Evolutionary conservation across 1,140 invertebrate genomes (phyloP).

Genomic region (Sycobia sp.): DNA sequence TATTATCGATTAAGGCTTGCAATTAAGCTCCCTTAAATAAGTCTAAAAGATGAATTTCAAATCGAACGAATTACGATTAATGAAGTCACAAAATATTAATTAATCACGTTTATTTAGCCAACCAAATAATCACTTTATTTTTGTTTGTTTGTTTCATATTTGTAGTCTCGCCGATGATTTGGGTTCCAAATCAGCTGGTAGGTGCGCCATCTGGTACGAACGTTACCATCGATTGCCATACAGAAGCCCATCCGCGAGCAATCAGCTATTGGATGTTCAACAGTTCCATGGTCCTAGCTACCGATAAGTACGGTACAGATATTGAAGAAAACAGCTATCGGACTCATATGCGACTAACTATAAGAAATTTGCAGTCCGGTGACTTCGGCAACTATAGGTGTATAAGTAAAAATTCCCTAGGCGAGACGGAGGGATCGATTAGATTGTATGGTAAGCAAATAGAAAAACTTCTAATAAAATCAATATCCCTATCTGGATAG

Average conservation of each 20-base stretch:
- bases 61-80: too few species aligned
- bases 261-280: constrained; percentile 92
- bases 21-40: too few species aligned
- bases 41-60: too few species aligned
- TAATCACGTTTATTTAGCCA: too few species aligned
- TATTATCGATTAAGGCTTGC: too few species aligned
- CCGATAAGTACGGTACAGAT: constrained; percentile 80
- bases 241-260: constrained; percentile 89
- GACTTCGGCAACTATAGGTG: constrained; percentile 87
- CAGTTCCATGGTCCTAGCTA: constrained; percentile 81
- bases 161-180: constrained; percentile 89
- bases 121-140: too few species aligned
- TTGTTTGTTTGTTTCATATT: too few species aligned
- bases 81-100: too few species aligned
- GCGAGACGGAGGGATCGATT: constrained; percentile 90
- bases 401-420: constrained; percentile 92
- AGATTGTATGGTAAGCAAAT: constrained; percentile 82
- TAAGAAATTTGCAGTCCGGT: constrained; percentile 75
- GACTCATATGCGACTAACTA: constrained; percentile 84
- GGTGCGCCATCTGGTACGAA: constrained; percentile 85
- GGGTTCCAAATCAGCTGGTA: constrained; percentile 89
- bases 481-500: too few species aligned
- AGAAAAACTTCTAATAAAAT: too few species aligned
- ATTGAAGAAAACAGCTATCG: constrained; percentile 82
- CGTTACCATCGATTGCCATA: constrained; percentile 90